These are phyloP conservation scores for Otus scops DNA, from an alignment of 2,797 vertebrate species.

Conservation along the genomic window DNA sequence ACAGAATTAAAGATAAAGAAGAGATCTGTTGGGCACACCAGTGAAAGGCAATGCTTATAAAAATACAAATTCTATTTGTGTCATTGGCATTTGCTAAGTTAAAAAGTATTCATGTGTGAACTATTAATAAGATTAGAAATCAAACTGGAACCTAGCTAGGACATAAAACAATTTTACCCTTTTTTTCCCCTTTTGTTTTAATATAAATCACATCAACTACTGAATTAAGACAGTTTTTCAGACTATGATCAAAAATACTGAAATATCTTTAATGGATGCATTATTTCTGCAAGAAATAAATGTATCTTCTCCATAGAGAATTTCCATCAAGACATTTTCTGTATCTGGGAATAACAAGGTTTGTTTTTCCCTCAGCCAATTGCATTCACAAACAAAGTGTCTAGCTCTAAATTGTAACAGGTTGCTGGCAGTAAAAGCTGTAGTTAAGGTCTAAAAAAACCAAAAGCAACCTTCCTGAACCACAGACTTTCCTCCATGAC, in stretches of 20 bases:
- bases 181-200: not conserved
- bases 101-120: not conserved
- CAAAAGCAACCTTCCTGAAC: not conserved
- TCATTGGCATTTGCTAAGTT: not conserved
- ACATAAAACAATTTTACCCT: not conserved
- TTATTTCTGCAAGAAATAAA: not conserved
- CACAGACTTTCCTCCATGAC: not conserved
- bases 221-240: not conserved
- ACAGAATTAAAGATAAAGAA: slow-evolving; percentile 30
- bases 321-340: not conserved
- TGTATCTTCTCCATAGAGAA: not conserved
- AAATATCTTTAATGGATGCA: not conserved
- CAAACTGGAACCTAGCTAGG: not conserved
- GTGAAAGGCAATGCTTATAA: not conserved
- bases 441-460: not conserved
- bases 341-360: not conserved
- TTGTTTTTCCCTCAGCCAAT: not conserved
- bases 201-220: not conserved
- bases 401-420: not conserved
- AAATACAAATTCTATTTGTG: not conserved
- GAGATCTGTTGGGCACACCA: not conserved
- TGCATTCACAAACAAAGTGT: not conserved
- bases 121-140: not conserved
- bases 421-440: not conserved
- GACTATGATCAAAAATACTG: not conserved